phyloP scores from a whole-genome alignment of 35 echinoderm and acorn worm genomes.

The Amphiura filiformis region DNA sequence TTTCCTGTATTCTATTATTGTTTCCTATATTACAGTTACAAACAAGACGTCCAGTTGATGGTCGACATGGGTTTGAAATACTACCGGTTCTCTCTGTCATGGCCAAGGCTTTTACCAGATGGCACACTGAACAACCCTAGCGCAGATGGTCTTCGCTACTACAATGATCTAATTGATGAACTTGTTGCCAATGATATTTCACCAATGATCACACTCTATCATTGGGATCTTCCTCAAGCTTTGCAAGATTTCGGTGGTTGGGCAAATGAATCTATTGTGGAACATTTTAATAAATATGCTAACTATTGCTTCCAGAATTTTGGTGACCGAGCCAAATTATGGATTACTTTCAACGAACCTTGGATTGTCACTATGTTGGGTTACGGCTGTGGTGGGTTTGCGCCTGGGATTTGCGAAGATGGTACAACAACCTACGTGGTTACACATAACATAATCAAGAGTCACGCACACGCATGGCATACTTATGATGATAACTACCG shows the following conservation, averaged over 20 bases:
- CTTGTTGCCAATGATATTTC: too few species aligned
- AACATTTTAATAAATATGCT: constrained; percentile 74
- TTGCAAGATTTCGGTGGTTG: constrained; percentile 66
- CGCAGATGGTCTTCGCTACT: too few species aligned
- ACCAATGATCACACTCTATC: constrained; percentile 84
- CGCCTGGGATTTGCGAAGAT: constrained; percentile 61
- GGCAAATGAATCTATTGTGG: constrained; percentile 50
- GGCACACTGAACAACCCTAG: too few species aligned
- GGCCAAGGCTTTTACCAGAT: too few species aligned
- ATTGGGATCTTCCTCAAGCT: constrained; percentile 92
- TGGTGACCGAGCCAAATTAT: constrained; percentile 68
- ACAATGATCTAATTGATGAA: too few species aligned
- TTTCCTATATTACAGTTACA: too few species aligned
- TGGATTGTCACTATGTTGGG: constrained; percentile 82
- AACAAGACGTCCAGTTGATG: too few species aligned
- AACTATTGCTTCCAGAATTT: constrained; percentile 61
- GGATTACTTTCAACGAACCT: constrained; percentile 96
- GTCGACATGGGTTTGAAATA: too few species aligned
- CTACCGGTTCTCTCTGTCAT: constrained; percentile 88
- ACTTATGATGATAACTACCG: too few species aligned
- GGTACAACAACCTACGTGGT: constrained; percentile 55
- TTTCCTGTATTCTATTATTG: too few species aligned
- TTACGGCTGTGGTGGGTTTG: constrained; percentile 57
- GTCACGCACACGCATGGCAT: too few species aligned
- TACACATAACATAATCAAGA: too few species aligned